Evolutionary conservation across 2,888 invertebrate species (phyloP).

Genomic region (Scaptomyza cyrtandrae): DNA sequence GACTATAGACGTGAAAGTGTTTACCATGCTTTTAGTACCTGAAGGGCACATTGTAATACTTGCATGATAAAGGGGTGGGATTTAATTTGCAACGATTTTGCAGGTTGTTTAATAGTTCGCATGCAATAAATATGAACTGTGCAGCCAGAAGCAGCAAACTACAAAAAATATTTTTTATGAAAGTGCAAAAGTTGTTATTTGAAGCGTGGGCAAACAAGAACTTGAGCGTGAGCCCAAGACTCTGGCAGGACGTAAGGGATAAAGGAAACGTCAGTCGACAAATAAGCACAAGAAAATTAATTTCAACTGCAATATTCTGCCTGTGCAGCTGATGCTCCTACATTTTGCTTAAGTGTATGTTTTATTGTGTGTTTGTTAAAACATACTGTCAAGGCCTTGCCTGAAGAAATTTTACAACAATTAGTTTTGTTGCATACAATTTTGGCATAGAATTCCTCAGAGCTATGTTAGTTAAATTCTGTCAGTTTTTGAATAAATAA

Average conservation of each 20-base stretch:
- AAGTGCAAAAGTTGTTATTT: slow-evolving; percentile 57
- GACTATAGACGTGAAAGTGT: neutral
- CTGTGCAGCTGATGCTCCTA: slow-evolving; percentile 9
- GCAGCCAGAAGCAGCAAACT: slow-evolving; percentile 11
- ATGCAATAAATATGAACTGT: slow-evolving; percentile 63
- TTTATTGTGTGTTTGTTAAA: neutral
- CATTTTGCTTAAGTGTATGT: neutral
- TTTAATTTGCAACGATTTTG: slow-evolving; percentile 59
- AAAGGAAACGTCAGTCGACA: slow-evolving; percentile 53
- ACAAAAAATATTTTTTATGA: slow-evolving; percentile 13
- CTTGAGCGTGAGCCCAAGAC: slow-evolving; percentile 13
- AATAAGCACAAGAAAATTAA: slow-evolving; percentile 62
- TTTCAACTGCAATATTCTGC: slow-evolving; percentile 48
- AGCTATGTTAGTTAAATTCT: slow-evolving; percentile 19
- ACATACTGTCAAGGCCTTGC: slow-evolving; percentile 19
- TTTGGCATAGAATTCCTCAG: slow-evolving; percentile 3
- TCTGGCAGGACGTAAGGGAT: slow-evolving; percentile 22
- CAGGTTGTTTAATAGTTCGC: slow-evolving; percentile 13
- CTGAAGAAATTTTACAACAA: slow-evolving; percentile 37
- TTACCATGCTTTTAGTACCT: neutral
- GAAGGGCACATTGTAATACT: neutral
- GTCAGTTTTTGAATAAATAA: neutral
- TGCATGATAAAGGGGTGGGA: slow-evolving; percentile 34
- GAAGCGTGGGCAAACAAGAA: slow-evolving; percentile 29
- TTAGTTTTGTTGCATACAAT: slow-evolving; percentile 13